A percentile compares a stretch with the other conserved stretches of the same genome.
phyloP scores from a whole-genome alignment of 2,888 invertebrate species.

The Epinotia bilunana region DNA sequence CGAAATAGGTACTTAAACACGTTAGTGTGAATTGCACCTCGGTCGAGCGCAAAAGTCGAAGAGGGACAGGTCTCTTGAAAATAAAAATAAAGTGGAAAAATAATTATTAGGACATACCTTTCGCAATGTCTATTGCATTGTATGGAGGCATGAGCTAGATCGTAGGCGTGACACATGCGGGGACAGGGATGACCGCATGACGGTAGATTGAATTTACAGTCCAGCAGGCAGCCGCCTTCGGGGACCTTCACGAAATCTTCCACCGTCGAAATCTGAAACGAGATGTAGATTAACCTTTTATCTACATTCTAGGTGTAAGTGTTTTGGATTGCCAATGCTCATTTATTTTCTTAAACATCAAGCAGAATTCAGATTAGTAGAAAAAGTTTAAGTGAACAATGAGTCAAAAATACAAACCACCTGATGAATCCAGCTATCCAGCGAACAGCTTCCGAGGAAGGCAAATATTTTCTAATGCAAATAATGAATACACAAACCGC shows the following conservation, averaged over 20 bases:
- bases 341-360: too few relatives aligned
- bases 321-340: background rate
- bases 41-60: background rate
- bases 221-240: conserved; percentile 85
- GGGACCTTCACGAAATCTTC: conserved; percentile 78
- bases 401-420: background rate
- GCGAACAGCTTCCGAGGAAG: background rate
- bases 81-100: background rate
- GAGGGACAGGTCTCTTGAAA: background rate
- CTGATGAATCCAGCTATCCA: background rate
- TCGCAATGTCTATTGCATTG: conserved; percentile 79
- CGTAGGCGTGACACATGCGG: conserved; percentile 85
- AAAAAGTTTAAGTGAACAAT: background rate
- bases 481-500: conserved; percentile 57
- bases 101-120: conserved; percentile 64
- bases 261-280: conserved; percentile 58
- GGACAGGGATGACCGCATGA: conserved; percentile 87
- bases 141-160: conserved; percentile 78
- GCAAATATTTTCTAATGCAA: background rate
- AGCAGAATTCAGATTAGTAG: background rate
- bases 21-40: too few relatives aligned
- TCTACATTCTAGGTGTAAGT: background rate
- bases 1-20: too few relatives aligned
- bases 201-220: conserved; percentile 77
- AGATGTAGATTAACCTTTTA: background rate